Percentiles rank a stretch among this genome's conserved stretches.
Evolutionary conservation across 2,888 invertebrate species (phyloP).

Genomic region (Scaptodrosophila latifasciaeformis): DNA sequence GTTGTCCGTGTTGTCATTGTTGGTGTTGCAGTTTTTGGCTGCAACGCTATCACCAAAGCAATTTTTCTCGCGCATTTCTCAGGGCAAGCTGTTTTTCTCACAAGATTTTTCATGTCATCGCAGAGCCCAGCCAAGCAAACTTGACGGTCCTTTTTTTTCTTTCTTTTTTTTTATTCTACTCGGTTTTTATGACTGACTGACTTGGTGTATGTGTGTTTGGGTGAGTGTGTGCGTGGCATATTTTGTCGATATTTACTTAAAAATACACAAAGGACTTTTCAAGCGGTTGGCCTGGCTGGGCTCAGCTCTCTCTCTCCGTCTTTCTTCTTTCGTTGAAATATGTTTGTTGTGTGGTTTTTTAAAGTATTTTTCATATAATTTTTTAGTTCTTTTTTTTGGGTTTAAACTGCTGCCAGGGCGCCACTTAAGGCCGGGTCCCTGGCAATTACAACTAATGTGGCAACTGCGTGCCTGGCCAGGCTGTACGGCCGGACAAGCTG

Average conservation of each 20-base stretch:
- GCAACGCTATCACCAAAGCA: slow-evolving; percentile 13
- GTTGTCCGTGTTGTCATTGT: slow-evolving; percentile 16
- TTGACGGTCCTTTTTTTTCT: slow-evolving; percentile 18
- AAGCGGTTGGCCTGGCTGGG: too few species aligned
- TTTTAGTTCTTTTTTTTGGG: too few species aligned
- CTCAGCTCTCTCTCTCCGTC: slow-evolving; percentile 19
- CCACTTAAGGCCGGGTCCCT: slow-evolving; percentile 22
- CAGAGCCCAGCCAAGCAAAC: too few species aligned
- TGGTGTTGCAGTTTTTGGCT: slow-evolving; percentile 27
- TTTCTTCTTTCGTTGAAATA: neutral
- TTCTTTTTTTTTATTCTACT: slow-evolving; percentile 24
- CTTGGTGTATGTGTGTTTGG: slow-evolving; percentile 17
- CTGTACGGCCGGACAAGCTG: too few species aligned
- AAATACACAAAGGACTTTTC: slow-evolving; percentile 52
- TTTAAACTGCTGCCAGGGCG: neutral
- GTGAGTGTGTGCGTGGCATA: slow-evolving; percentile 37
- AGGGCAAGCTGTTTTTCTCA: slow-evolving; percentile 32
- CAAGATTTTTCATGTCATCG: slow-evolving; percentile 38
- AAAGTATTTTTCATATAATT: slow-evolving; percentile 5
- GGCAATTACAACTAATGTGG: slow-evolving; percentile 62
- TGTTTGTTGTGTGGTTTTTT: slow-evolving; percentile 16
- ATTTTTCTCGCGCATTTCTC: slow-evolving; percentile 35
- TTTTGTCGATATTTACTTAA: slow-evolving; percentile 57
- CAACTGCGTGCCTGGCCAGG: slow-evolving; percentile 55
- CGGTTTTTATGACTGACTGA: slow-evolving; percentile 11